Evolutionary conservation across 2,113 vertebrate species (phyloP).

Genomic region (Agapornis roseicollis): DNA sequence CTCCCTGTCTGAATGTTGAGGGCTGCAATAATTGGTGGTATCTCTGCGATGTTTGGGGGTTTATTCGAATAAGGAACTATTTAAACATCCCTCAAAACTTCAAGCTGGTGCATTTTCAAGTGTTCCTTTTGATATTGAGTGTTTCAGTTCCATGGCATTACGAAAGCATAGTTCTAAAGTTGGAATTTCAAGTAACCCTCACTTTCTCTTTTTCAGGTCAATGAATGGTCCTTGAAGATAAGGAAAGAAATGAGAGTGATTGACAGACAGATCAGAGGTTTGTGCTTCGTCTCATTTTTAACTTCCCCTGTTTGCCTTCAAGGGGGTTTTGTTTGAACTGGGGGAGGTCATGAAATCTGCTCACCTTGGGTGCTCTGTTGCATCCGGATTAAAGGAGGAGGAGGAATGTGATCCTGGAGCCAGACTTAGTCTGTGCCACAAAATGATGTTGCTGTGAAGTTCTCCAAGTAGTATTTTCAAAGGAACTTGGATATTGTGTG

Average conservation of each 20-base stretch:
- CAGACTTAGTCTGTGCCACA: neutral
- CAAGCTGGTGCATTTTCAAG: neutral
- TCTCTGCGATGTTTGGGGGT: neutral
- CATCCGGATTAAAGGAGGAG: neutral
- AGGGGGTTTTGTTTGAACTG: neutral
- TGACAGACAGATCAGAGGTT: slow-evolving; percentile 97
- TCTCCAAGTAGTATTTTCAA: neutral
- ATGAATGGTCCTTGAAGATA: slow-evolving; percentile 95
- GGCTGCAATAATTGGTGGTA: neutral
- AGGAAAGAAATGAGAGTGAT: slow-evolving; percentile 94
- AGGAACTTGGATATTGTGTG: neutral
- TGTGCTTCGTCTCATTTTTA: slow-evolving; percentile 16
- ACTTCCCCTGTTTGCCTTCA: neutral
- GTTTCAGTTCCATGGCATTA: neutral
- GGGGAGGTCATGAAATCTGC: neutral
- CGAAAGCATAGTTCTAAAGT: neutral
- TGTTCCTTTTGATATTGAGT: neutral
- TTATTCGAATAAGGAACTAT: neutral
- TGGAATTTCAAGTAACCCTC: slow-evolving; percentile 13
- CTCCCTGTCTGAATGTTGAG: neutral
- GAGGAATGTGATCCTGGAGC: neutral
- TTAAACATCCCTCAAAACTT: neutral
- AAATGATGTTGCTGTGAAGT: fast-evolving
- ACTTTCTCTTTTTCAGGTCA: slow-evolving; percentile 79
- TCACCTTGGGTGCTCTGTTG: neutral